Evolutionary conservation across 2,113 vertebrate species (phyloP), one percentile per base, ranked within the genome.

Genomic region (Trachemys scripta): DNA sequence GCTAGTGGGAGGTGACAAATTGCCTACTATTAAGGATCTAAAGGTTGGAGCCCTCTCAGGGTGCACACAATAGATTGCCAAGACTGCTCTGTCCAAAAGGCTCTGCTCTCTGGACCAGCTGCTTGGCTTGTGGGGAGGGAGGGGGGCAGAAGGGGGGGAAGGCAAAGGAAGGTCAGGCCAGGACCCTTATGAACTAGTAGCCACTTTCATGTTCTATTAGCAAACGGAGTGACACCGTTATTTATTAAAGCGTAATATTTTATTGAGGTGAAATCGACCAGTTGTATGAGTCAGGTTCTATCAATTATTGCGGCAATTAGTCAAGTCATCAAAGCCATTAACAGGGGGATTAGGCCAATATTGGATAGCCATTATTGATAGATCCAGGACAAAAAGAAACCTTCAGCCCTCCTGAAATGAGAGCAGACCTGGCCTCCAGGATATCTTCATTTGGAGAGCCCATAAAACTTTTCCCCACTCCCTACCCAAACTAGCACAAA

Each of bases 241-340:
- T 98, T 98, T 98, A 98, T 98, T 97, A 97, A 85, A 82, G 96
- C 90, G 83, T 98, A 97, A 98, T 97, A 94, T 98, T 99, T 99
- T 99, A 99, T 99, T 98, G 57, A 95, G 98, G 96, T 98, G 98
- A 78, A 98, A 99, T 99, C 98, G 98, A 99, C 99, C 99, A 94
- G 97, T 97, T 97, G 97, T 82, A 95, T 97, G 97, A 98, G 98
- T 98, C 98, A 80, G 98, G 96, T 98, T 98, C 99, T 99, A 99
- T 99, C 99, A 98, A 99, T 99, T 99, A 99, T 99, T 98, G 98
- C 97, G 89, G 98, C 98, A 98, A 99, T 99, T 99, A 99, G 98
- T 99, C 98, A 98, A 98, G 98, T 98, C 97, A 95, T 97, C 97
- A 96, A 84, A 95, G 97, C 87, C 96, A 96, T 98, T 96, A 98